These are phyloP conservation scores for Lasius fuliginosus DNA, from an alignment of 2,888 invertebrate species.

Conservation along the genomic window DNA sequence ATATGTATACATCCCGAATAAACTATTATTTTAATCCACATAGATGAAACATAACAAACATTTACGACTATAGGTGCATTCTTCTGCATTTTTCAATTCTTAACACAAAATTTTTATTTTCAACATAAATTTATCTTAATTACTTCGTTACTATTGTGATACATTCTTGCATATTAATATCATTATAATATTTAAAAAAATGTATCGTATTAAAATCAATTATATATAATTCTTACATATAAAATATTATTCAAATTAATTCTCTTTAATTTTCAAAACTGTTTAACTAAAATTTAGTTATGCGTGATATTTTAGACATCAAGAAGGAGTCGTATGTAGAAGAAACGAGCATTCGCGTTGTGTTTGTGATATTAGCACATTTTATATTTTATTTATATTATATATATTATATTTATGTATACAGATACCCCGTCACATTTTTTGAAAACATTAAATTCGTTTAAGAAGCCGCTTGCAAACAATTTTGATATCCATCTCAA, in stretches of 20 bases:
- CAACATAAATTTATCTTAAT: neutral
- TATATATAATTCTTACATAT: neutral
- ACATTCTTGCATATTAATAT: neutral
- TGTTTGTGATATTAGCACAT: neutral
- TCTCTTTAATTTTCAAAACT: neutral
- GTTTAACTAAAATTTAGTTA: too few relatives aligned
- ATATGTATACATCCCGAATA: neutral
- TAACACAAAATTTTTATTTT: neutral
- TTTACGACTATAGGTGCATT: neutral
- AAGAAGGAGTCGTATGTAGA: too few relatives aligned
- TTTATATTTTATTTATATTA: neutral
- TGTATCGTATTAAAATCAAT: neutral
- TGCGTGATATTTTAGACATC: too few relatives aligned
- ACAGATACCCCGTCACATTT: neutral
- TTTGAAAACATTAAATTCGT: slow-evolving; percentile 3
- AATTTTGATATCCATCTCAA: neutral
- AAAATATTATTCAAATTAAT: neutral
- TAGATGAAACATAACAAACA: neutral
- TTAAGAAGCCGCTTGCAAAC: neutral
- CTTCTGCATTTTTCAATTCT: neutral
- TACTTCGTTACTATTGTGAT: neutral
- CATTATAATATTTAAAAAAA: neutral
- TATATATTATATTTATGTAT: too few relatives aligned
- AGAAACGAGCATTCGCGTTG: neutral
- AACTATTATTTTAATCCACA: neutral